Evolutionary conservation across 2,113 vertebrate genomes (phyloP).

Genomic region (Amia ocellicauda): DNA sequence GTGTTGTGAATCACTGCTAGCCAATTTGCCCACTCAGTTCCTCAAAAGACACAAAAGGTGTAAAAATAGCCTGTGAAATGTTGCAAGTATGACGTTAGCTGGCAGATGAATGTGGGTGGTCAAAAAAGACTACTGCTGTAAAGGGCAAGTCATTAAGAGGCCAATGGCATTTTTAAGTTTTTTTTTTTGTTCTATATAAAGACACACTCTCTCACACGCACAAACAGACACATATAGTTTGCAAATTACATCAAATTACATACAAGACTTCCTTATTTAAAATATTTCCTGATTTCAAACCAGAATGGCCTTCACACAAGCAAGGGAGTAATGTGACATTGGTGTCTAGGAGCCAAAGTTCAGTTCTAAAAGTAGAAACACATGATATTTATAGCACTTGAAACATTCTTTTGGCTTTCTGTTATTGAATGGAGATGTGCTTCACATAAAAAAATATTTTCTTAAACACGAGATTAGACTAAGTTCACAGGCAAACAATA

Average conservation of each 20-base stretch:
- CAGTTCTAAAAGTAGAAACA: constrained; percentile 61
- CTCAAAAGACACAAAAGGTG: constrained; percentile 90
- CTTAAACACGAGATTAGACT: constrained; percentile 20
- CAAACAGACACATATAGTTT: background rate
- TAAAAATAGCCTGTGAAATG: constrained; percentile 82
- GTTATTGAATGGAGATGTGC: constrained; percentile 36
- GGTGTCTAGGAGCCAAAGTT: constrained; percentile 46
- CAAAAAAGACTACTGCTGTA: constrained; percentile 63
- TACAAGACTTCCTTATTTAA: constrained; percentile 44
- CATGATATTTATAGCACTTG: constrained; percentile 52
- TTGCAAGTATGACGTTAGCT: constrained; percentile 77
- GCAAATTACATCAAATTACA: constrained; percentile 59
- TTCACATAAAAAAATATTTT: constrained; percentile 31
- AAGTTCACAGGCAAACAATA: no score
- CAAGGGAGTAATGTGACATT: constrained; percentile 36
- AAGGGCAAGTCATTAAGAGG: constrained; percentile 76
- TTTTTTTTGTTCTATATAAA: constrained; percentile 53
- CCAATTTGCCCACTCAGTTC: constrained; percentile 78
- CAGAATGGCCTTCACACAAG: background rate
- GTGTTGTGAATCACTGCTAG: constrained; percentile 78
- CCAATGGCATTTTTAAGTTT: constrained; percentile 57
- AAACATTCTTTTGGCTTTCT: constrained; percentile 53
- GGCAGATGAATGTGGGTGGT: constrained; percentile 83
- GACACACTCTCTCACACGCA: constrained; percentile 47
- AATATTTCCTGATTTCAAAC: constrained; percentile 49